These are phyloP conservation scores for Lepus americanus DNA, from an alignment of 2,113 vertebrate species.

Conservation along the genomic window DNA sequence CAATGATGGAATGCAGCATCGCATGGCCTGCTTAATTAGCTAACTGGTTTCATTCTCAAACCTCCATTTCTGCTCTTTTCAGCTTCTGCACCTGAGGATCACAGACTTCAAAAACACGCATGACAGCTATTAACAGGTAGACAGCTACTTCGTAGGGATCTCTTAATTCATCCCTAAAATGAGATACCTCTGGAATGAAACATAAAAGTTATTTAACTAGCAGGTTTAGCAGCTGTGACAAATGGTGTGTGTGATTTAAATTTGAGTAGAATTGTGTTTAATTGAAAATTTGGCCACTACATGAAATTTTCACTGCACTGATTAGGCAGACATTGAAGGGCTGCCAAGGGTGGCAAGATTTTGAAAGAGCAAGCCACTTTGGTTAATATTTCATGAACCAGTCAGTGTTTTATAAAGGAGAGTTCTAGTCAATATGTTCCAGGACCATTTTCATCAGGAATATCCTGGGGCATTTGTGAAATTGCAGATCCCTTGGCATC, in stretches of 20 bases:
- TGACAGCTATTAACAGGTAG: conserved; percentile 23
- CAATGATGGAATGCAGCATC: neutral
- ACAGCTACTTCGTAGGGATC: neutral
- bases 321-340: conserved; percentile 8
- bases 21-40: neutral
- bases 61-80: neutral
- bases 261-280: conserved; percentile 72
- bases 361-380: conserved; percentile 1
- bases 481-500: neutral
- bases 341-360: conserved; percentile 46
- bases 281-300: conserved; percentile 78
- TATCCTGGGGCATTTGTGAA: neutral
- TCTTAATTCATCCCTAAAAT: conserved; percentile 64
- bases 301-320: conserved; percentile 52
- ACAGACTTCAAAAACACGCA: neutral
- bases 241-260: conserved; percentile 79
- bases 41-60: neutral
- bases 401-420: conserved; percentile 12
- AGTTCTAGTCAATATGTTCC: conserved; percentile 23
- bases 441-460: conserved; percentile 30
- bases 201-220: conserved; percentile 55
- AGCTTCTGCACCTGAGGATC: neutral
- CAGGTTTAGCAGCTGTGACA: conserved; percentile 68
- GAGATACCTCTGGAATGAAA: conserved; percentile 43
- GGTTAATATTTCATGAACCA: conserved; percentile 55